phyloP scores from a whole-genome alignment of 1,140 invertebrate species.

The Drosophila nikananu region DNA sequence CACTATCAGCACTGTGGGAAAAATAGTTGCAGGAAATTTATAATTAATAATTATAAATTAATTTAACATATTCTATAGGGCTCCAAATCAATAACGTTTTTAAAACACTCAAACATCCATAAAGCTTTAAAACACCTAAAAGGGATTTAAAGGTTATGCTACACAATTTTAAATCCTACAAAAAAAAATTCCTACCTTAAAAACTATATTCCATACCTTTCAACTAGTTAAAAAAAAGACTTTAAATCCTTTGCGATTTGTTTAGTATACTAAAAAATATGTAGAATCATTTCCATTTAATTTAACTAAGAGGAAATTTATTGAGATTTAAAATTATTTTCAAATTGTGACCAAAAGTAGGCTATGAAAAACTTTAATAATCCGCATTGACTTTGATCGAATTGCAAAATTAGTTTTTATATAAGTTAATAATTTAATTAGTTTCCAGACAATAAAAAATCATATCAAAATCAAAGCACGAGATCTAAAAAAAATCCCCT shows the following conservation, averaged over 20 bases:
- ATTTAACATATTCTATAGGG: background rate
- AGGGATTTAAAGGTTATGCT: too few relatives aligned
- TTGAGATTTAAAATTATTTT: background rate
- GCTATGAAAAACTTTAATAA: background rate
- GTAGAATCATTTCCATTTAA: too few relatives aligned
- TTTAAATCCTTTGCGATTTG: too few relatives aligned
- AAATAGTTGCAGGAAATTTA: background rate
- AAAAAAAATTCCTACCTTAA: too few relatives aligned
- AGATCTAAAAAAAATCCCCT: background rate
- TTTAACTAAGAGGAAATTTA: too few relatives aligned
- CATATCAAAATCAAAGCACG: background rate
- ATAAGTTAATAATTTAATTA: background rate
- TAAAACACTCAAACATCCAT: background rate
- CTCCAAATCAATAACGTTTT: background rate
- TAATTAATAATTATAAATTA: too few relatives aligned
- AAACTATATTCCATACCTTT: too few relatives aligned
- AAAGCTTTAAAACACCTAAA: rapidly evolving
- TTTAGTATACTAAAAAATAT: too few relatives aligned
- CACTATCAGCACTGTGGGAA: slow-evolving; percentile 28
- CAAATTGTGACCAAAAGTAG: background rate
- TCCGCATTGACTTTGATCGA: too few relatives aligned
- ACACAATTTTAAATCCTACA: too few relatives aligned
- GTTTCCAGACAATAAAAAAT: background rate
- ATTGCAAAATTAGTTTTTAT: background rate
- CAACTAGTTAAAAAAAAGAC: too few relatives aligned